phyloP scores from a whole-genome alignment of 2,888 invertebrate species.

The Rosalia funebris region DNA sequence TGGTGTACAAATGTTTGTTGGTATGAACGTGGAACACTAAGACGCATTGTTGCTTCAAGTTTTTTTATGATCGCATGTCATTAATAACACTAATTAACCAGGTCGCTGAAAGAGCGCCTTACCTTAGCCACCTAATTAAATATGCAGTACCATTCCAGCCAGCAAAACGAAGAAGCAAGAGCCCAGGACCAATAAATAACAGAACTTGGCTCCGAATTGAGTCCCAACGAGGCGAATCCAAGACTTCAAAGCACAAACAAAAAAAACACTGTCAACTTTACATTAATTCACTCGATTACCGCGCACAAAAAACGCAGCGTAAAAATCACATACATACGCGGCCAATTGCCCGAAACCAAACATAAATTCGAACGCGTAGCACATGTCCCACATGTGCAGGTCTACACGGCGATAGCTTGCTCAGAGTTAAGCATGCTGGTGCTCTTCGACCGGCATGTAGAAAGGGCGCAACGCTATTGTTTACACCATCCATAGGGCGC shows the following conservation, averaged over 20 bases:
- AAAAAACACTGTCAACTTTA: conserved; percentile 18
- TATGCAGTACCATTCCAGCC: too few species aligned
- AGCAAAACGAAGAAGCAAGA: neutral
- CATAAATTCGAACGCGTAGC: conserved; percentile 38
- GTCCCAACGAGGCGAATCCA: conserved; percentile 14
- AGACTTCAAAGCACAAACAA: conserved; percentile 12
- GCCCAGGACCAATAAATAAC: neutral
- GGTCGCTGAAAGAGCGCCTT: neutral
- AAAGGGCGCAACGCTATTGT: conserved; percentile 48
- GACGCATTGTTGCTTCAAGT: too few species aligned
- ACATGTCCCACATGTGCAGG: conserved; percentile 47
- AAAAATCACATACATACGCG: conserved; percentile 19
- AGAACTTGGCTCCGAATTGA: conserved; percentile 4
- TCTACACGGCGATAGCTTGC: conserved; percentile 2
- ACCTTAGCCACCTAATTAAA: neutral
- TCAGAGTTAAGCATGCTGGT: neutral
- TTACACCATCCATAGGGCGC: conserved; percentile 40
- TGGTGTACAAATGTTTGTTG: too few species aligned
- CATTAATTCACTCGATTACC: conserved; percentile 10
- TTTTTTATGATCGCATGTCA: too few species aligned
- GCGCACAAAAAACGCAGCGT: conserved; percentile 2
- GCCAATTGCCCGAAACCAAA: conserved; percentile 28
- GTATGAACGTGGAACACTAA: too few species aligned
- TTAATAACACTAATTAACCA: too few species aligned
- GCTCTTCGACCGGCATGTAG: conserved; percentile 34